Conservation (phyloP, 2,113 vertebrate species). For the Proteles cristata region DNA sequence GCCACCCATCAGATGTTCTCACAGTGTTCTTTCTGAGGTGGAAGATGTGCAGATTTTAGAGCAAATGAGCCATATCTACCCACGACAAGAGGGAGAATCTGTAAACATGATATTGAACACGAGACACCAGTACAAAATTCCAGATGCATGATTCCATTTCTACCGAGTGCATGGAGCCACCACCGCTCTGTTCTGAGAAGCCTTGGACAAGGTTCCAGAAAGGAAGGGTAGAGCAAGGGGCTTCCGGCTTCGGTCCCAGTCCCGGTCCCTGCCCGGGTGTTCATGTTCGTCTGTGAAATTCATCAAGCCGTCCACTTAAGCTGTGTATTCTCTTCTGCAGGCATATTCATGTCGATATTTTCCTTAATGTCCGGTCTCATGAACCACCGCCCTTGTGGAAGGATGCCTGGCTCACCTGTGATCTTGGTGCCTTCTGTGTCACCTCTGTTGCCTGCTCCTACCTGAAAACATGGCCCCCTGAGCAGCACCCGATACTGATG, state of each 20-base stretch:
- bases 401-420: background rate
- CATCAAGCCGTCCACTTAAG: background rate
- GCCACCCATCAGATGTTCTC: background rate
- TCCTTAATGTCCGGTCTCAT: background rate
- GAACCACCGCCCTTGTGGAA: background rate
- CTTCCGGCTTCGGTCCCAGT: no score
- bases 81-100: background rate
- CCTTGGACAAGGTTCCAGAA: rapidly evolving
- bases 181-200: no score
- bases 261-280: background rate
- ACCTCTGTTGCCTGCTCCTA: background rate
- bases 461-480: background rate
- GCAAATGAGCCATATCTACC: background rate
- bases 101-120: rapidly evolving
- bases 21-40: background rate
- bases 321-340: background rate
- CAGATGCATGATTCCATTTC: rapidly evolving
- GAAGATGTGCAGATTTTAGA: background rate
- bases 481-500: background rate
- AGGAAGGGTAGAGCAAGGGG: background rate
- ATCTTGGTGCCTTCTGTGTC: background rate
- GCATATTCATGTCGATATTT: no score
- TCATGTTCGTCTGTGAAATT: background rate
- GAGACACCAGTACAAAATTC: background rate
- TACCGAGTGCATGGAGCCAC: no score